Percentiles rank a stretch among this genome's conserved stretches.
Conservation (phyloP, 1,140 invertebrate species). For the Andricus grossulariae region DNA sequence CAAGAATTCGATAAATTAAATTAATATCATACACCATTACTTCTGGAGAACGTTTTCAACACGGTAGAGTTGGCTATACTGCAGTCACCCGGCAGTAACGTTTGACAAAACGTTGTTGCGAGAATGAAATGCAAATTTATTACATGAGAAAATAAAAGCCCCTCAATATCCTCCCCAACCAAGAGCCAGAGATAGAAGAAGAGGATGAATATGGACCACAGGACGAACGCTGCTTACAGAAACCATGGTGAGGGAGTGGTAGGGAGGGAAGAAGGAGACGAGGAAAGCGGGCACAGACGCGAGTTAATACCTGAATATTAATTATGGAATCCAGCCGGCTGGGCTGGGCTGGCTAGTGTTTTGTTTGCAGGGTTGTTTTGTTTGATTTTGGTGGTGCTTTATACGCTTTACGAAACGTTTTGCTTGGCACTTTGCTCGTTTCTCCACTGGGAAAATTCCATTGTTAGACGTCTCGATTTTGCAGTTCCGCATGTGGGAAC, state of each 20-base stretch:
- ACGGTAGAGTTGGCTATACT: constrained; percentile 26
- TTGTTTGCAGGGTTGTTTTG: constrained; percentile 59
- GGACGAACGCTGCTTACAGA: constrained; percentile 38
- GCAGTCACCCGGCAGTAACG: constrained; percentile 47
- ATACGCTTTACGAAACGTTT: neutral
- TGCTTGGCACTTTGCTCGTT: constrained; percentile 25
- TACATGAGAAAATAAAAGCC: constrained; percentile 36
- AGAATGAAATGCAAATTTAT: constrained; percentile 66
- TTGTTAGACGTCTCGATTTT: constrained; percentile 12
- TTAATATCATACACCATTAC: constrained; percentile 1
- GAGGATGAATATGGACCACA: constrained; percentile 13
- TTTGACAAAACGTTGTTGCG: constrained; percentile 61
- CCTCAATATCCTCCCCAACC: constrained; percentile 34
- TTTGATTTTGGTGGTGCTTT: constrained; percentile 35
- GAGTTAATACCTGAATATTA: constrained; percentile 66
- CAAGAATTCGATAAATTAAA: constrained; percentile 1
- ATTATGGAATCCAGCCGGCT: constrained; percentile 60
- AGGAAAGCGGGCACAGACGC: constrained; percentile 28
- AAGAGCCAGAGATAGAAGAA: constrained; percentile 43
- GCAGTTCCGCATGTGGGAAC: neutral
- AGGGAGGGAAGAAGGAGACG: neutral
- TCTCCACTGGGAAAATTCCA: neutral
- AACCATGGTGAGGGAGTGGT: constrained; percentile 26
- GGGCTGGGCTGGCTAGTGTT: constrained; percentile 54
- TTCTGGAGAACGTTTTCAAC: constrained; percentile 18